Conservation (phyloP, 1,140 invertebrate genomes). For the Bombus confusus region DNA sequence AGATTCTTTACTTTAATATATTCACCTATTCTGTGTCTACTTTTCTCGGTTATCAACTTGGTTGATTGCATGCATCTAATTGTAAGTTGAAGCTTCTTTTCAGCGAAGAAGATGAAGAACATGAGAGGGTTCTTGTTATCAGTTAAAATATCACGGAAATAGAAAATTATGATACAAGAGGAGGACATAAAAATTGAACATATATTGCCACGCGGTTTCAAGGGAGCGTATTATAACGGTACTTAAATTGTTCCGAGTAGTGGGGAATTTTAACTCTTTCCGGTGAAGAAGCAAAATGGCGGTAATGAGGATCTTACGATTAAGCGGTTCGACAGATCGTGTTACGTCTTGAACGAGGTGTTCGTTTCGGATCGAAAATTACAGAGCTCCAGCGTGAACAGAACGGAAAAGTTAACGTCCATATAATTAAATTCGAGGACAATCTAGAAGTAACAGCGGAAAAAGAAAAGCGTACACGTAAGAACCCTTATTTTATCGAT, state of each 20-base stretch:
- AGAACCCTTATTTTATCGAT: background rate
- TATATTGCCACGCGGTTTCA: background rate
- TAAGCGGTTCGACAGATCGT: slow-evolving; percentile 26
- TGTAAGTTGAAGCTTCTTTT: background rate
- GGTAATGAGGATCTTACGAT: slow-evolving; percentile 32
- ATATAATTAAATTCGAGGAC: background rate
- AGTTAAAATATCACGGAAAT: background rate
- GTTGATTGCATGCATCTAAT: background rate
- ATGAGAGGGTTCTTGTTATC: background rate
- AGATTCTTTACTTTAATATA: background rate
- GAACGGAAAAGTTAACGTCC: background rate
- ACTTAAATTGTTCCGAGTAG: slow-evolving; percentile 2
- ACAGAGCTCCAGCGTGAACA: background rate
- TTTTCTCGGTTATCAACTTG: no score
- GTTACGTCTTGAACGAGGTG: slow-evolving; percentile 9
- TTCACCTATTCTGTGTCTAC: background rate
- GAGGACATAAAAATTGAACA: background rate
- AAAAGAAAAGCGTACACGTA: background rate
- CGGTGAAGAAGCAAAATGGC: slow-evolving; percentile 1
- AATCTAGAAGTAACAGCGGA: background rate
- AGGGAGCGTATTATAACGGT: slow-evolving; percentile 11
- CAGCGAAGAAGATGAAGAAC: background rate
- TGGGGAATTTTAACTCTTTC: slow-evolving; percentile 10
- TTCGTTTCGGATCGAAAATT: slow-evolving; percentile 19
- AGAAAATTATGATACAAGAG: background rate